phyloP scores from a whole-genome alignment of 2,113 vertebrate species.

The Gymnogyps californianus region DNA sequence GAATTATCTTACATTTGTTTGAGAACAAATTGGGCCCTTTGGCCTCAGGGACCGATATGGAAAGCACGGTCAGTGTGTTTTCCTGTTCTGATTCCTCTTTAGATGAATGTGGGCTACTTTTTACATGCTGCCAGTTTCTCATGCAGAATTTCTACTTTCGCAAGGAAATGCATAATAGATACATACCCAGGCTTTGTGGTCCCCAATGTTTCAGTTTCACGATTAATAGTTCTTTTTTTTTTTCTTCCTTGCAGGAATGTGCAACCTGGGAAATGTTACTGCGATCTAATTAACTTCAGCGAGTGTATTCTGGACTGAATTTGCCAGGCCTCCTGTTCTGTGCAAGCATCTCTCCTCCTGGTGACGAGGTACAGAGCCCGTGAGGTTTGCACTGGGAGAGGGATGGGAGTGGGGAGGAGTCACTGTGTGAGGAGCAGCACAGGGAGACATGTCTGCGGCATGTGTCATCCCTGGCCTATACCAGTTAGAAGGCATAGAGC shows the following conservation, averaged over 20 bases:
- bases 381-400: background rate
- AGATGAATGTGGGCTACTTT: background rate
- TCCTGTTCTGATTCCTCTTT: background rate
- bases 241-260: background rate
- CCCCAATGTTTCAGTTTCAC: rapidly evolving
- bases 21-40: background rate
- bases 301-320: background rate
- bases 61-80: background rate
- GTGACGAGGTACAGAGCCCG: background rate
- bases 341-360: background rate
- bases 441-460: rapidly evolving
- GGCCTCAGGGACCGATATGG: background rate
- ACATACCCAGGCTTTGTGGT: background rate
- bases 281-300: background rate
- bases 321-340: background rate
- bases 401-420: background rate
- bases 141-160: background rate
- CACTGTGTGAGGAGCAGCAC: background rate
- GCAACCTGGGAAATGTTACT: background rate
- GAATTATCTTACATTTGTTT: background rate
- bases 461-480: background rate
- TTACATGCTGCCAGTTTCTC: background rate
- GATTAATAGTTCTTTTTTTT: background rate
- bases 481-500: background rate
- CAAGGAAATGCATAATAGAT: background rate